Conservation (phyloP, 2,113 vertebrate species). For the rabbit (Oryctolagus cuniculus) region DNA sequence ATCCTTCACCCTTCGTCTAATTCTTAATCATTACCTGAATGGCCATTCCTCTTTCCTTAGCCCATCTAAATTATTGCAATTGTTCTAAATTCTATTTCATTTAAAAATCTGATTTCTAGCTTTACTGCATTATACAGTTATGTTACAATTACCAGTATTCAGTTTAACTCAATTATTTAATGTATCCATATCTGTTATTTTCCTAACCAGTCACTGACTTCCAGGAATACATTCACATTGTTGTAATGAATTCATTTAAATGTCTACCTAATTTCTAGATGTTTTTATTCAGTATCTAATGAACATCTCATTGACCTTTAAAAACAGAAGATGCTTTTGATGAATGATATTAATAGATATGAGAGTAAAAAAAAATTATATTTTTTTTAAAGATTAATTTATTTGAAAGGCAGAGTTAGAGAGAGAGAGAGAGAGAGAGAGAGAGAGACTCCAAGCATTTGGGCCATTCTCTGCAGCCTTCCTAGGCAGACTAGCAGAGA, state of each 20-base stretch:
- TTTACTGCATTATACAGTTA: neutral
- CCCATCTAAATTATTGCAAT: neutral
- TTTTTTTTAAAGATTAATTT: too few species aligned
- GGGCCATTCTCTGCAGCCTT: too few species aligned
- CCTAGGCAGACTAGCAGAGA: too few species aligned
- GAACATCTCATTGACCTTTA: neutral
- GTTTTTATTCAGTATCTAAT: neutral
- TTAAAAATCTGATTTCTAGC: neutral
- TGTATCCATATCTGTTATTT: neutral
- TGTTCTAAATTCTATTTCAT: neutral
- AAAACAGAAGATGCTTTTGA: neutral
- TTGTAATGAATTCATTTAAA: neutral
- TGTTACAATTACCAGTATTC: neutral
- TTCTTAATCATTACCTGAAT: neutral
- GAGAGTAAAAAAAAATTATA: too few species aligned
- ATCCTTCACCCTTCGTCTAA: neutral
- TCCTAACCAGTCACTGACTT: neutral
- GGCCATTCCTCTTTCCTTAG: neutral
- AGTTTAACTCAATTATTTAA: neutral
- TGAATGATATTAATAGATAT: neutral
- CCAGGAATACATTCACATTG: neutral
- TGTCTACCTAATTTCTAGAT: neutral
- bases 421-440: too few species aligned
- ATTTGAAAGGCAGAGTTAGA: too few species aligned
- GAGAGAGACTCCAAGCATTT: too few species aligned